phyloP scores from a whole-genome alignment of 2,888 invertebrate genomes.

The Drosophila merina region DNA sequence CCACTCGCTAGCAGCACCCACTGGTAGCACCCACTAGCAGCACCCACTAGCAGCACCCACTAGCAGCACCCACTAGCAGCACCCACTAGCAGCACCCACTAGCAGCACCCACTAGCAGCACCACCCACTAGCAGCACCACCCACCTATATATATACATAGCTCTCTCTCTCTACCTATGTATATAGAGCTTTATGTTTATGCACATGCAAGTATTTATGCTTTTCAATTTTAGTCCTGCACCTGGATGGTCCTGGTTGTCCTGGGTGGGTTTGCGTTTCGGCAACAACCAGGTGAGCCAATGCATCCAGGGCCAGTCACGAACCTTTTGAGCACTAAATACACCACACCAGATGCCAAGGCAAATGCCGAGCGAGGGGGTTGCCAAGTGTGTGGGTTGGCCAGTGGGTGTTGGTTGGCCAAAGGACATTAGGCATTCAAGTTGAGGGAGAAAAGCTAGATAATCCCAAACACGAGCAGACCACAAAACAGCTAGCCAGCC shows the following conservation, averaged over 20 bases:
- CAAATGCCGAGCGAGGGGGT: not conserved
- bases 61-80: not conserved
- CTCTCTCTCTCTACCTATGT: not conserved
- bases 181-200: slow-evolving; percentile 25
- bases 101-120: no score
- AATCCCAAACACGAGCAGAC: slow-evolving; percentile 3
- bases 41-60: not conserved
- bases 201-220: slow-evolving; percentile 29
- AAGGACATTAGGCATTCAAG: slow-evolving; percentile 4
- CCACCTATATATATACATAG: not conserved
- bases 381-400: not conserved
- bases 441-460: not conserved
- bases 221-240: slow-evolving; percentile 36
- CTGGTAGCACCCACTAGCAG: not conserved
- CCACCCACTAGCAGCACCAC: not conserved
- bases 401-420: no score
- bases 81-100: not conserved
- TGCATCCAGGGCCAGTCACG: slow-evolving; percentile 45
- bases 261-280: slow-evolving; percentile 4
- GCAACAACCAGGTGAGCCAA: slow-evolving; percentile 43
- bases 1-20: not conserved
- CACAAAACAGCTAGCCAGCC: not conserved
- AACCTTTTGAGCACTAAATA: slow-evolving; percentile 5
- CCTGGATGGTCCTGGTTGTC: slow-evolving; percentile 11
- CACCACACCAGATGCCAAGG: slow-evolving; percentile 4